Base-by-base conservation (phyloP, 2,888 invertebrate species). In the Chromoteleia sp. region DNA sequence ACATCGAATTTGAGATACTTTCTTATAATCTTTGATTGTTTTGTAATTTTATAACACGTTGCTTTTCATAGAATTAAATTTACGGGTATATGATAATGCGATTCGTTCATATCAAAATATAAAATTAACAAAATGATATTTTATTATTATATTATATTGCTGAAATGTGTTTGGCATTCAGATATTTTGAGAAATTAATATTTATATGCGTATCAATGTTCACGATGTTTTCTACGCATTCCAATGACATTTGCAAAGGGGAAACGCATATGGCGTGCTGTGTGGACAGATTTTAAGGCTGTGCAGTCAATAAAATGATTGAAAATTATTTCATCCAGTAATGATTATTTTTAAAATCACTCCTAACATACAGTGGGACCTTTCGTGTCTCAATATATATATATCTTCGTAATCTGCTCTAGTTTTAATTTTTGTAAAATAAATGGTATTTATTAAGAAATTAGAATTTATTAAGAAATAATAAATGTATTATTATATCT, bases 281-380 rank as follows among this genome's bases (percentile, higher is more conserved):
- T 87, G 86, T 86, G 85, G 85, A 86, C 87, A 89, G 85, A 89
- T 89, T 90, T 89, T 85, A 88, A 89, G 91, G 89, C 90, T 91
- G 90, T 90, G 90, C 89, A 87, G 89, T 90, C 87, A 91, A 91
- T 91, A 90, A 91, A 90, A 87, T 85, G 83, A 81, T 87, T 86
- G 80, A 86, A 87, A 87, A 86, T 54, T 61, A 63, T 45, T 19
- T 67, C 52, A 52, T n/a, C 41, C 7, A 14, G n/a, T 10, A 41
- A 12, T 43, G 19, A 19, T 21, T 45, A 1, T 12, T 45, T 14
- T 19, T 5, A 41, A 14, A 10, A 19, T 45, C 45, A 7, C 19
- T 45, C 8, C 10, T 19, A 19, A 43, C 14, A 43, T 6, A 43
- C 25, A n/a, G n/a, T n/a, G n/a, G n/a, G n/a, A n/a, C n/a, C n/a